Evolutionary conservation across 2,113 vertebrate species (phyloP).

Genomic region (Seriola quinqueradiata): DNA sequence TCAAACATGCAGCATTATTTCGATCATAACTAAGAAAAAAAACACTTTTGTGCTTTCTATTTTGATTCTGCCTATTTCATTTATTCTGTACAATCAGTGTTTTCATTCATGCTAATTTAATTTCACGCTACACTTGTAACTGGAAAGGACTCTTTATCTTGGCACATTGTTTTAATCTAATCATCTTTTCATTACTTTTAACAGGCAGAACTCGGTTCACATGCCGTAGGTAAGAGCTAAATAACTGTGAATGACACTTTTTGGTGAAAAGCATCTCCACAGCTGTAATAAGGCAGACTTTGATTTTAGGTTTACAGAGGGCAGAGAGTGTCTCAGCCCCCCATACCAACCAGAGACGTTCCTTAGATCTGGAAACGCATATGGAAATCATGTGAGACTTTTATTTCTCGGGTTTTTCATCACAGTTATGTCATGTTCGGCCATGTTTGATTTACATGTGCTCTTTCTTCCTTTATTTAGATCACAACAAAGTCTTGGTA

Average conservation of each 20-base stretch:
- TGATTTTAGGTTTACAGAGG: conserved; percentile 46
- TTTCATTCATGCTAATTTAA: too few species aligned
- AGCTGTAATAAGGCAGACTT: not conserved
- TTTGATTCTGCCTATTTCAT: too few species aligned
- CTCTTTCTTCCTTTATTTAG: conserved; percentile 29
- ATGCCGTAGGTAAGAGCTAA: conserved; percentile 50
- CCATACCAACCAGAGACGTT: conserved; percentile 43
- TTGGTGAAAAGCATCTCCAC: not conserved
- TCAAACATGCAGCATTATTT: too few species aligned
- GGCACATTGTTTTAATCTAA: not conserved
- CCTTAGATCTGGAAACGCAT: conserved; percentile 77
- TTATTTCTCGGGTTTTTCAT: not conserved
- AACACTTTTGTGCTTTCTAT: too few species aligned
- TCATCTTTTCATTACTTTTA: conserved; percentile 2
- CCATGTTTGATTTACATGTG: not conserved
- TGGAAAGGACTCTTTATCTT: not conserved
- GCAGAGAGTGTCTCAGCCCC: not conserved
- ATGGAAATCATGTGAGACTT: conserved; percentile 50
- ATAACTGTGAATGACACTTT: not conserved
- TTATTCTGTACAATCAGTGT: too few species aligned
- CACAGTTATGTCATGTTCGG: not conserved
- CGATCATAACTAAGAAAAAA: too few species aligned
- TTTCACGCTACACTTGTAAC: too few species aligned
- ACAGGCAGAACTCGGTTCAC: conserved; percentile 45
- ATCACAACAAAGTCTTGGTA: conserved; percentile 45